Conservation (phyloP, 2,888 invertebrate species). For the Dexiosoma caninum region DNA sequence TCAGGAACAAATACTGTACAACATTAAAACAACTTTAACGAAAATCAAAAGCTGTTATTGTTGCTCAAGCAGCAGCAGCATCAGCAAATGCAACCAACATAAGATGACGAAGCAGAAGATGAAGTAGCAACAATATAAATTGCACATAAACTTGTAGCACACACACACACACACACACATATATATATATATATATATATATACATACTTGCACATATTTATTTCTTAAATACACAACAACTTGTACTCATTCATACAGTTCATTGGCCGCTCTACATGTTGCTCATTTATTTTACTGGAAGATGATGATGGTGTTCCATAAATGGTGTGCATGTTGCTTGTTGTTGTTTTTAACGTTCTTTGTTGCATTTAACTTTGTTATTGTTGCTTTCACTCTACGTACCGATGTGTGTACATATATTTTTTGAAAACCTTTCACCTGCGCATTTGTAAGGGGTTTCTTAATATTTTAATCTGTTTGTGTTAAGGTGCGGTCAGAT, state of each 20-base stretch:
- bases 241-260: conserved; percentile 51
- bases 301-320: conserved; percentile 35
- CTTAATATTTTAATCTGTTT: neutral
- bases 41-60: conserved; percentile 46
- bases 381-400: conserved; percentile 6
- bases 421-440: conserved; percentile 38
- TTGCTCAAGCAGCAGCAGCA: conserved; percentile 25
- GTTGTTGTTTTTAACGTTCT: too few species aligned
- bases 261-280: conserved; percentile 67
- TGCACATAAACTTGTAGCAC: conserved; percentile 19
- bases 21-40: conserved; percentile 47
- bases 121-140: conserved; percentile 54
- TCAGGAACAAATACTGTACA: conserved; percentile 54
- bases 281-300: conserved; percentile 54
- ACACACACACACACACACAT: conserved; percentile 6
- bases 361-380: conserved; percentile 4
- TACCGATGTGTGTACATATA: too few species aligned
- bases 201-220: neutral
- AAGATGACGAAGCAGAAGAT: conserved; percentile 18
- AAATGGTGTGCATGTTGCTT: conserved; percentile 42
- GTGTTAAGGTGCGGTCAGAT: neutral
- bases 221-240: neutral
- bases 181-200: neutral
- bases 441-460: conserved; percentile 5
- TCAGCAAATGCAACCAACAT: conserved; percentile 33